Percentiles rank a stretch among this genome's conserved stretches.
Evolutionary conservation across 2,113 vertebrate species (phyloP).

Genomic region (Cheilinus undulatus): DNA sequence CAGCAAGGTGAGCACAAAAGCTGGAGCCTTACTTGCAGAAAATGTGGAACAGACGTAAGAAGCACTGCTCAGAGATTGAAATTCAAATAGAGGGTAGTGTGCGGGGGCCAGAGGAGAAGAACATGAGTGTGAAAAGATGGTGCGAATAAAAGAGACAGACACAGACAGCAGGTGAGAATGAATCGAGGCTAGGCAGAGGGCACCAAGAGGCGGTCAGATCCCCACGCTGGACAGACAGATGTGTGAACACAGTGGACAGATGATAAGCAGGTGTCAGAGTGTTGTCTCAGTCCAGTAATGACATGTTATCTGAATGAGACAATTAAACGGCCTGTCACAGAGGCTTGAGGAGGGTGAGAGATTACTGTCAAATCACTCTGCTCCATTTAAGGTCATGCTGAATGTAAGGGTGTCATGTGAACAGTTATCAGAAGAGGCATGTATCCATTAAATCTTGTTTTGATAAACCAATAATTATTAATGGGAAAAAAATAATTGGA

Average conservation of each 20-base stretch:
- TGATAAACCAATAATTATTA: too few relatives aligned
- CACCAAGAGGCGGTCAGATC: conserved; percentile 26
- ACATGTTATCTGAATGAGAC: conserved; percentile 56
- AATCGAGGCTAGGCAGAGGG: conserved; percentile 10
- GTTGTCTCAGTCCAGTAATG: conserved; percentile 12
- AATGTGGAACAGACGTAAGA: conserved; percentile 20
- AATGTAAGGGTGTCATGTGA: neutral
- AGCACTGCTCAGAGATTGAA: conserved; percentile 4
- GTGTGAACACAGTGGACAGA: conserved; percentile 63
- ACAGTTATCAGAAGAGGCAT: neutral
- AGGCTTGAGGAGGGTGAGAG: neutral
- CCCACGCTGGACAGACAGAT: conserved; percentile 8
- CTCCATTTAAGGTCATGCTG: conserved; percentile 13
- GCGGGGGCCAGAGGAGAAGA: neutral
- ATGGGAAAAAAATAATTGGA: too few relatives aligned
- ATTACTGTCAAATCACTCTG: conserved; percentile 18
- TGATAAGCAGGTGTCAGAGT: conserved; percentile 61
- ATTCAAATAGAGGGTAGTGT: conserved; percentile 34
- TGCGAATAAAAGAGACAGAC: conserved; percentile 45
- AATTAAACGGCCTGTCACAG: conserved; percentile 46
- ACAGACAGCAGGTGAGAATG: conserved; percentile 60
- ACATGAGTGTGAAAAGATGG: conserved; percentile 21
- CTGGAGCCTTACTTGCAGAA: conserved; percentile 6
- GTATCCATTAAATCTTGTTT: too few relatives aligned
- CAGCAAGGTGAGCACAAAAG: conserved; percentile 6